Conservation (phyloP, 2,797 vertebrate genomes). For the Sylvia borin region DNA sequence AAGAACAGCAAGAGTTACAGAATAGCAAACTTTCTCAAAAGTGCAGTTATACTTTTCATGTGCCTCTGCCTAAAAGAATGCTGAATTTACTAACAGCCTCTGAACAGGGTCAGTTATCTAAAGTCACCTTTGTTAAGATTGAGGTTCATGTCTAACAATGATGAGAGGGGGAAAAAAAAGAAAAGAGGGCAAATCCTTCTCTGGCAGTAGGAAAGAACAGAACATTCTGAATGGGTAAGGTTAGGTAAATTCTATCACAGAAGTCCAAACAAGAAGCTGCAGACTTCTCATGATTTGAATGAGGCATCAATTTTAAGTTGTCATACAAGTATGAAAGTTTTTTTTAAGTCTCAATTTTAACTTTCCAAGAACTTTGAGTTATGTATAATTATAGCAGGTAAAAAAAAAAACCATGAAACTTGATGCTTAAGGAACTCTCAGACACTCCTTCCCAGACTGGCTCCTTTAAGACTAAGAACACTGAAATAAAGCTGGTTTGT, state of each 20-base stretch:
- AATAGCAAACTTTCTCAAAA: not conserved
- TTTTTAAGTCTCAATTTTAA: not conserved
- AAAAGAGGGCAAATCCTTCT: not conserved
- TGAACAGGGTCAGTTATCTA: not conserved
- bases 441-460: not conserved
- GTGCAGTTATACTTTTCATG: not conserved
- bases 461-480: not conserved
- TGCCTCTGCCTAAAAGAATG: not conserved
- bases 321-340: not conserved
- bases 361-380: not conserved
- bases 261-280: not conserved
- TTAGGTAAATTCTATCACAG: not conserved
- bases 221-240: not conserved
- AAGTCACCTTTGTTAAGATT: not conserved
- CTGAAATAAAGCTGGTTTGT: not conserved
- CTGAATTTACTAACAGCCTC: not conserved
- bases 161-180: not conserved
- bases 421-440: not conserved
- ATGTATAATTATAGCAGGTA: not conserved
- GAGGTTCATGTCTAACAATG: not conserved
- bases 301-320: not conserved
- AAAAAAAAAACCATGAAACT: not conserved
- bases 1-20: not conserved
- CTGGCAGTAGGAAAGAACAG: not conserved
- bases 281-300: not conserved